phyloP scores from a whole-genome alignment of 2,888 invertebrate species.

The Anthrax anthrax region DNA sequence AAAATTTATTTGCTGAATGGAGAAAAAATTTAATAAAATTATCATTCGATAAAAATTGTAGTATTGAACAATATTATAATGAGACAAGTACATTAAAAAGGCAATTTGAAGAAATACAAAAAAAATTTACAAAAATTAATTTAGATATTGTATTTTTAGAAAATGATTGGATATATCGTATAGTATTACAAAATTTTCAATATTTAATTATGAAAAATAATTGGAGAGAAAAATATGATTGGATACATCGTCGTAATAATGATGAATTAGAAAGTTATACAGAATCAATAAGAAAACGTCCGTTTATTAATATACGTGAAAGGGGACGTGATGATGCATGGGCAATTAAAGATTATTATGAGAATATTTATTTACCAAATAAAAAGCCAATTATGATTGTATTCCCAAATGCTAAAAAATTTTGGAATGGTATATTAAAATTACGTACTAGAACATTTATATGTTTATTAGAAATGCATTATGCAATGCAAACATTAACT shows the following conservation, averaged over 20 bases:
- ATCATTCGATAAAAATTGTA: conserved; percentile 19
- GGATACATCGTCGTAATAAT: conserved; percentile 23
- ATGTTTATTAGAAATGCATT: conserved; percentile 27
- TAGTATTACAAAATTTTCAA: conserved; percentile 31
- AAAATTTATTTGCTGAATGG: conserved; percentile 27
- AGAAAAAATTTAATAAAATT: conserved; percentile 28
- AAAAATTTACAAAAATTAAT: conserved; percentile 21
- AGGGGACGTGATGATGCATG: conserved; percentile 29
- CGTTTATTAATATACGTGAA: conserved; percentile 17
- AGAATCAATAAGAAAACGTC: conserved; percentile 12
- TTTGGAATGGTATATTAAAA: conserved; percentile 22
- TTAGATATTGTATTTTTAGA: conserved; percentile 33
- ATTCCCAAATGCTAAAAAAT: conserved; percentile 22
- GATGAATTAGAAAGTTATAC: conserved; percentile 23
- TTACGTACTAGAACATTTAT: conserved; percentile 28
- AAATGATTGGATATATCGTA: conserved; percentile 27
- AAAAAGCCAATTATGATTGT: conserved; percentile 24
- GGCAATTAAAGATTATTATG: conserved; percentile 29
- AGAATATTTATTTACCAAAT: conserved; percentile 24
- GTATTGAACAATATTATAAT: conserved; percentile 24
- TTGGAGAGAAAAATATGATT: conserved; percentile 29
- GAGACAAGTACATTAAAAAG: conserved; percentile 23
- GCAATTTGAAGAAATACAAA: conserved; percentile 19
- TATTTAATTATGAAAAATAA: conserved; percentile 29
- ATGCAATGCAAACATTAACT: conserved; percentile 23